Conservation (phyloP, 2,113 vertebrate species). For the Sakesphorus luctuosus region DNA sequence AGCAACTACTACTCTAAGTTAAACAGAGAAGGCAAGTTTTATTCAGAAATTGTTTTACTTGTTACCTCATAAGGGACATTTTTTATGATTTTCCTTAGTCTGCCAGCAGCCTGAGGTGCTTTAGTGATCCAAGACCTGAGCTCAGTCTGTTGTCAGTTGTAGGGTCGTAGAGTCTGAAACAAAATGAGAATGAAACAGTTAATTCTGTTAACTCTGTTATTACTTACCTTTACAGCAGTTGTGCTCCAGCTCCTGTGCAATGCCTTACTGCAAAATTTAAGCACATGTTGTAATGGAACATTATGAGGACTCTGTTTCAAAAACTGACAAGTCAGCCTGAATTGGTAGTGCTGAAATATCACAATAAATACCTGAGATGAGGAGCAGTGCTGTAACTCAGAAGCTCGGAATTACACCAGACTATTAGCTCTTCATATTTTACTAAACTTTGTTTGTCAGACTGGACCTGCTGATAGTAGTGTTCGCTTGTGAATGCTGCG, state of each 20-base stretch:
- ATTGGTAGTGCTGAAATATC: neutral
- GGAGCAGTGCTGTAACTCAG: neutral
- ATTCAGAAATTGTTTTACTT: neutral
- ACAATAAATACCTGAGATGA: neutral
- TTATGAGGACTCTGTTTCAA: neutral
- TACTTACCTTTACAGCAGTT: neutral
- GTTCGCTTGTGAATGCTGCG: neutral
- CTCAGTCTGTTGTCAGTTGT: neutral
- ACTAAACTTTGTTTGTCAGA: neutral
- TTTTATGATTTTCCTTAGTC: neutral
- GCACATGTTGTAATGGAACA: neutral
- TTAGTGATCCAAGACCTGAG: neutral
- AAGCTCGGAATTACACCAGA: neutral
- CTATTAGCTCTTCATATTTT: neutral
- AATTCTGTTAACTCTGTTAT: neutral
- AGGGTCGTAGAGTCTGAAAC: neutral
- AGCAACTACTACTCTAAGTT: neutral
- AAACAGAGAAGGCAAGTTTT: neutral
- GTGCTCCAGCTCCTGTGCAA: neutral
- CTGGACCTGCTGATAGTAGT: neutral
- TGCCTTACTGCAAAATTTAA: neutral
- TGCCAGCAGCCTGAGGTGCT: neutral
- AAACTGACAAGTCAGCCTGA: neutral
- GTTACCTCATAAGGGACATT: neutral
- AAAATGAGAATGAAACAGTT: neutral